phyloP scores from a whole-genome alignment of 2,113 vertebrate species.

The Nymphicus hollandicus region DNA sequence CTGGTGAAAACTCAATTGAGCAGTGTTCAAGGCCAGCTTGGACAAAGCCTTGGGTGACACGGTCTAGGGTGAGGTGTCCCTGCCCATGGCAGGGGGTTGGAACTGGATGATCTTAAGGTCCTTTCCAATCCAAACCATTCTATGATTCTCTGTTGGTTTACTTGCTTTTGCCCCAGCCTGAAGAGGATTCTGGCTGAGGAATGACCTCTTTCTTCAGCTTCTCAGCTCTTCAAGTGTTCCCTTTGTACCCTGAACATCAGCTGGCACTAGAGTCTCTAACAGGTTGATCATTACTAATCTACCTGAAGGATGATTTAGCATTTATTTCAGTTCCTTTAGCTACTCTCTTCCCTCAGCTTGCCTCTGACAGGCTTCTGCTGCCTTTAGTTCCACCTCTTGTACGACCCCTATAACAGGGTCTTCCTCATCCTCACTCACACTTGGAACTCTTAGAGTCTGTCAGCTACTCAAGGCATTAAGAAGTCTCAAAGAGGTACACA shows the following conservation, averaged over 20 bases:
- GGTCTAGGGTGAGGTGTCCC: no score
- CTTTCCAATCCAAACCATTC: background rate
- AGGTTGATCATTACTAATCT: background rate
- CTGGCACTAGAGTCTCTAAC: background rate
- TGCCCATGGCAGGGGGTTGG: accelerated
- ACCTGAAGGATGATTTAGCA: background rate
- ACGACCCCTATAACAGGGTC: background rate
- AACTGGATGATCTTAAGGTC: background rate
- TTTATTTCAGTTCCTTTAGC: background rate
- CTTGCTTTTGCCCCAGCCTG: background rate
- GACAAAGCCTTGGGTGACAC: no score
- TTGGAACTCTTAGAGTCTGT: background rate
- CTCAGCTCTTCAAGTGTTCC: background rate
- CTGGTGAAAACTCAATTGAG: no score
- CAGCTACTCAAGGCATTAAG: background rate
- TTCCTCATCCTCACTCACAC: background rate
- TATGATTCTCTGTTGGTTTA: background rate
- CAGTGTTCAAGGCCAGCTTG: no score
- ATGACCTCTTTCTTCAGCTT: background rate
- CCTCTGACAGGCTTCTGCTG: background rate
- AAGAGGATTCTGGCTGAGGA: background rate
- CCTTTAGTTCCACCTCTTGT: background rate
- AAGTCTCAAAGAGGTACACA: background rate
- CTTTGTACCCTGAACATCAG: background rate
- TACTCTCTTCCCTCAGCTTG: background rate